These are phyloP conservation scores for Hydrotaea diabolus DNA, from an alignment of 2,888 invertebrate genomes.

Conservation along the genomic window DNA sequence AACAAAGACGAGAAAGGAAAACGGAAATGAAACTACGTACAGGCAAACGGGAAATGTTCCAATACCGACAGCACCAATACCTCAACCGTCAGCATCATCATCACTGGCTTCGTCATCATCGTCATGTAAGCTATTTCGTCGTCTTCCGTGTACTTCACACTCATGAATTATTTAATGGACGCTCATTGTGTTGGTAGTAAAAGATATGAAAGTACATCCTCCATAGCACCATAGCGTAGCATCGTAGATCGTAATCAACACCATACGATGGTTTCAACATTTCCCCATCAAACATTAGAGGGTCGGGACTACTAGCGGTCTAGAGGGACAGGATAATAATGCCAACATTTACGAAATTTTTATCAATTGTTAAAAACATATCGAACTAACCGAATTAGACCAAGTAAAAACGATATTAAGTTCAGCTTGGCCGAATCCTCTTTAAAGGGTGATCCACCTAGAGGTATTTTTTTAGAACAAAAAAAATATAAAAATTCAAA, in stretches of 20 bases:
- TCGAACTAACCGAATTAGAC: too few species aligned
- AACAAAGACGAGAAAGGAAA: slow-evolving; percentile 6
- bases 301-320: not conserved
- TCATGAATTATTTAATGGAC: slow-evolving; percentile 54
- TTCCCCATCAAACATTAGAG: not conserved
- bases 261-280: not conserved
- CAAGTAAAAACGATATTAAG: too few species aligned
- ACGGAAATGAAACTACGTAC: slow-evolving; percentile 3
- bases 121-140: not conserved
- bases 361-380: too few species aligned
- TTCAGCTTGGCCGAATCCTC: too few species aligned
- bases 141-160: not conserved
- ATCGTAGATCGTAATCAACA: not conserved
- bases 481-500: too few species aligned
- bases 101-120: too few species aligned
- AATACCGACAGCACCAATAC: slow-evolving; percentile 21
- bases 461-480: too few species aligned
- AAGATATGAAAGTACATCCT: too few species aligned
- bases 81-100: not conserved
- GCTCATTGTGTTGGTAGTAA: slow-evolving; percentile 43
- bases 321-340: too few species aligned
- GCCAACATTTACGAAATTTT: too few species aligned
- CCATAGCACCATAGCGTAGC: not conserved
- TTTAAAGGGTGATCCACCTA: too few species aligned
- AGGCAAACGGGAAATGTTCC: not conserved